These are phyloP conservation scores for Lacerta agilis DNA, from an alignment of 2,797 vertebrate genomes.

Conservation along the genomic window DNA sequence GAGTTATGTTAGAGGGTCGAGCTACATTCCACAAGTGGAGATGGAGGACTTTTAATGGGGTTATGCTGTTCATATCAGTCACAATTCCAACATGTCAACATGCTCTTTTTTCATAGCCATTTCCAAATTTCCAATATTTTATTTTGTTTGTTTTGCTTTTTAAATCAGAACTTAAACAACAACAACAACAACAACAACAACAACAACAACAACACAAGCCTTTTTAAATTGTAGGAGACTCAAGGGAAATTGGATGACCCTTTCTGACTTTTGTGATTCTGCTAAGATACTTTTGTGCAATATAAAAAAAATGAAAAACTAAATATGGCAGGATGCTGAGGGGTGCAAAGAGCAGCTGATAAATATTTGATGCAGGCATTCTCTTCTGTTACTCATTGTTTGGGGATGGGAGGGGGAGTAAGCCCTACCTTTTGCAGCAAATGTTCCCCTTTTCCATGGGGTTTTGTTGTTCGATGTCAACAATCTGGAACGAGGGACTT, in stretches of 20 bases:
- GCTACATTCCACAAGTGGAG: neutral
- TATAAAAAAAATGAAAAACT: neutral
- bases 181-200: neutral
- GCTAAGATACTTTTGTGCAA: neutral
- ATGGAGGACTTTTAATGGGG: neutral
- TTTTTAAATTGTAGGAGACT: no score
- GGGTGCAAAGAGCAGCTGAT: neutral
- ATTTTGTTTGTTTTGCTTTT: neutral
- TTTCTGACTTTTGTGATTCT: slow-evolving; percentile 20
- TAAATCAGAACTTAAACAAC: neutral
- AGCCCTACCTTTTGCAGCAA: neutral
- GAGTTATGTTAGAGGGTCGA: neutral
- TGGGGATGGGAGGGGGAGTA: neutral
- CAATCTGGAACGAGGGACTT: neutral
- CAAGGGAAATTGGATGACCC: no score
- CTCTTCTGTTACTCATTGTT: slow-evolving; percentile 9
- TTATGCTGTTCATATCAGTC: neutral
- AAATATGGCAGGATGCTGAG: slow-evolving; percentile 22
- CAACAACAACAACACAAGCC: neutral
- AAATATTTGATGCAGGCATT: slow-evolving; percentile 38
- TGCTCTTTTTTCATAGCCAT: neutral
- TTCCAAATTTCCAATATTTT: neutral
- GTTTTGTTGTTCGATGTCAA: neutral
- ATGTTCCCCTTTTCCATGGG: neutral
- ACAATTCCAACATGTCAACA: neutral